Base-by-base conservation (phyloP, 2,797 vertebrate species). In the Coranthus polyacanthus region DNA sequence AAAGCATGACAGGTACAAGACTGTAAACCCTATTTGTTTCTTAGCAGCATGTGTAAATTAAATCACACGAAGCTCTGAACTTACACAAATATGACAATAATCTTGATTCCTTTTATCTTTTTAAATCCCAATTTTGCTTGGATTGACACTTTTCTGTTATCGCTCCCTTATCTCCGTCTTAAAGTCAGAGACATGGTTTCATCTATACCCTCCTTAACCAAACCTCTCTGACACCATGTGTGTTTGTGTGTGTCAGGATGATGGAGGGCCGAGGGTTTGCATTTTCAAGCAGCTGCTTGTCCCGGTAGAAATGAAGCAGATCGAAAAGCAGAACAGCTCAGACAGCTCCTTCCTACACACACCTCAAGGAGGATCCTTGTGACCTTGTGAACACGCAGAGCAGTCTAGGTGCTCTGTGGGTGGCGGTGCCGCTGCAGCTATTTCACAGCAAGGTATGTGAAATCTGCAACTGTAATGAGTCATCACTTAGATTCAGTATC, bases 201-300 rank as follows among this genome's bases (percentile, higher is more conserved):
- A 37, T 21, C 29, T 17, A 0, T 12, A 34, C 34, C 42, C 20
- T 53, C 20, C 16, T 43, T 34, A 56, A 53, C 34, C 29, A 55
- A 49, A 46, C 50, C 5, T 39, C 62, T 51, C 13, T 17, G 24
- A 12, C 58, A 21, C 12, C 16, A 20, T 29, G 50, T 69, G 32
- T 72, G 51, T 72, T 38, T 68, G 77, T 58, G 21, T 58, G 26
- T 74, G 78, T 82, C 74, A 74, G 62, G 53, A 52, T 78, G 79
- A 77, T 85, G 63, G 77, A 82, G 64, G 39, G 45, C 32, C 1
- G 2, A 68, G 38, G 8, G 0, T 61, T 79, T 43, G 39, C 21
- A 17, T 68, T 75, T 81, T 80, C 77, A 85, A 72, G 79, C 81
- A 70, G 72, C 75, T 59, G 57, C 85, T 83, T 83, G 83, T 75